Conservation (phyloP, 2,797 vertebrate species). For the Takifugu rubripes region DNA sequence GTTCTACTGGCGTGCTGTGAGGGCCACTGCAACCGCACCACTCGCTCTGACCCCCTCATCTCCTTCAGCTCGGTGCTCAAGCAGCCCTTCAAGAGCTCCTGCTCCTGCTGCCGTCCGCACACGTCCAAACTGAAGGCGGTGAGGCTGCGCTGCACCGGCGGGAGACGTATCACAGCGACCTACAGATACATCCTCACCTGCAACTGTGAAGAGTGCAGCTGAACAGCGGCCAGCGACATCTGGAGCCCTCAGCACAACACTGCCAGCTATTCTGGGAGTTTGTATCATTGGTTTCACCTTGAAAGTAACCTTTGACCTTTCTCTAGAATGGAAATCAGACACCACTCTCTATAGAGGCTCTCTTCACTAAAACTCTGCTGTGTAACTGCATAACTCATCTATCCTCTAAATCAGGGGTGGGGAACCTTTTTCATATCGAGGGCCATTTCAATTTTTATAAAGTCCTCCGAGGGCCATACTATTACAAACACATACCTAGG, state of each 20-base stretch:
- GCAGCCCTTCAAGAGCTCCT: constrained; percentile 92
- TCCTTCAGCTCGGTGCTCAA: constrained; percentile 95
- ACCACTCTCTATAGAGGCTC: too few relatives aligned
- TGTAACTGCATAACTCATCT: too few relatives aligned
- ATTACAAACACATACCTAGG: too few relatives aligned
- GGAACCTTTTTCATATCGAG: too few relatives aligned
- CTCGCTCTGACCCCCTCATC: constrained; percentile 92
- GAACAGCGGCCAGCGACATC: constrained; percentile 37
- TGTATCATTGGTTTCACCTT: not conserved
- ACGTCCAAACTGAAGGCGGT: constrained; percentile 97
- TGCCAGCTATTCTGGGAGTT: not conserved
- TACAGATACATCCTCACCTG: constrained; percentile 98
- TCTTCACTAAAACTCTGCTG: too few relatives aligned
- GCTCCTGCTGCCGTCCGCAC: constrained; percentile 94
- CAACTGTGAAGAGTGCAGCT: constrained; percentile 95
- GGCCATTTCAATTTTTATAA: too few relatives aligned
- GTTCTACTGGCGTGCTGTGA: constrained; percentile 94
- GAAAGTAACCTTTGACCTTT: too few relatives aligned
- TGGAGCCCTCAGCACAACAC: not conserved
- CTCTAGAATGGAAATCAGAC: too few relatives aligned
- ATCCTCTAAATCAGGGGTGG: too few relatives aligned
- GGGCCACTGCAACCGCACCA: constrained; percentile 90
- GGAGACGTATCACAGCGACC: constrained; percentile 91
- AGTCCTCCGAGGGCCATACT: too few relatives aligned
- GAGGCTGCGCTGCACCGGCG: constrained; percentile 87